A percentile compares a stretch with the other conserved stretches of the same genome.
Evolutionary conservation across 2,888 invertebrate species (phyloP).

Genomic region (Brachyopa scutellaris): DNA sequence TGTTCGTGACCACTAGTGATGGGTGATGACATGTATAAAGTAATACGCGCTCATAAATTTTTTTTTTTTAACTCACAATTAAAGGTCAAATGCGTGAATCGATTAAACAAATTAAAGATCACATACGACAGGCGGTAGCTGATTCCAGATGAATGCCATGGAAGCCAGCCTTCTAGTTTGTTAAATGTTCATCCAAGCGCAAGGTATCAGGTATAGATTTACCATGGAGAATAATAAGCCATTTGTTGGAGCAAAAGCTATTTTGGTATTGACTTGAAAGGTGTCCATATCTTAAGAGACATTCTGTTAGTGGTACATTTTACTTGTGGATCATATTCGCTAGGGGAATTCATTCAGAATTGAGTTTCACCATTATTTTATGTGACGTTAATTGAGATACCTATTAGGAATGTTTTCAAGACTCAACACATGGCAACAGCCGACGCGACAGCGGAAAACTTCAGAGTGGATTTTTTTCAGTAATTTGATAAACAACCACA

Average conservation of each 20-base stretch:
- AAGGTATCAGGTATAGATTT: background rate
- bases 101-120: background rate
- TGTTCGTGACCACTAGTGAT: constrained; percentile 11
- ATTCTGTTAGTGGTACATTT: background rate
- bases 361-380: background rate
- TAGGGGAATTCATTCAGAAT: background rate
- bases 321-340: background rate
- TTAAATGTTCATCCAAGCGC: too few species aligned
- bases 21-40: background rate
- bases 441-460: background rate
- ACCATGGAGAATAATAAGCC: background rate
- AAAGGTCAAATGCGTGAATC: constrained; percentile 10
- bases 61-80: background rate
- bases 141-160: background rate
- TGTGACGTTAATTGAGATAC: constrained; percentile 3
- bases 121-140: background rate
- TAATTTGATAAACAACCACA: too few species aligned
- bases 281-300: constrained; percentile 8
- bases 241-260: background rate
- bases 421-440: background rate
- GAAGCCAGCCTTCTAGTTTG: too few species aligned
- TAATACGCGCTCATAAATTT: background rate
- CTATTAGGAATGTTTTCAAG: background rate
- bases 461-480: too few species aligned
- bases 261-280: constrained; percentile 1